phyloP scores from a whole-genome alignment of 2,113 vertebrate genomes.

The Alces alces region DNA sequence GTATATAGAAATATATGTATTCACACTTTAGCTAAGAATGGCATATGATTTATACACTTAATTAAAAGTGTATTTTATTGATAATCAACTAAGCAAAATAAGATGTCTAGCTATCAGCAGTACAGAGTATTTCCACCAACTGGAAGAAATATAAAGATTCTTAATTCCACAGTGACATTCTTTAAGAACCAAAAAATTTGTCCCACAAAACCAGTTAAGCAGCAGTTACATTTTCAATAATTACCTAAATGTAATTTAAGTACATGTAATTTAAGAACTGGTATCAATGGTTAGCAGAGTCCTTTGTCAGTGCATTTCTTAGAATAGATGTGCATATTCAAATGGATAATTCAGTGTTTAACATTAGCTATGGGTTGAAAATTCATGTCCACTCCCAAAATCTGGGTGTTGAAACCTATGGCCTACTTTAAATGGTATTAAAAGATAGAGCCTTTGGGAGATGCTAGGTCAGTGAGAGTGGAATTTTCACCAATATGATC shows the following conservation, averaged over 20 bases:
- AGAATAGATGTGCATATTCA: not conserved
- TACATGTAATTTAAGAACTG: no score
- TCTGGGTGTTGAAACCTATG: no score
- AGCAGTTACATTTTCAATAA: not conserved
- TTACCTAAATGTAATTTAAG: not conserved
- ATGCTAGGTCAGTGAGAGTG: not conserved
- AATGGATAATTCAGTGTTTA: not conserved
- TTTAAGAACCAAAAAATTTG: not conserved
- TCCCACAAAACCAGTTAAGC: not conserved
- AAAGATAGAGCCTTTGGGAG: not conserved
- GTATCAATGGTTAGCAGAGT: fast-evolving
- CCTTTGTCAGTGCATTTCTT: not conserved
- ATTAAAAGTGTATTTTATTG: not conserved
- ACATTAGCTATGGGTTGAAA: not conserved
- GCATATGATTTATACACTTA: not conserved
- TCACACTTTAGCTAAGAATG: not conserved
- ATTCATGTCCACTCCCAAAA: not conserved
- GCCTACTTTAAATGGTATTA: not conserved
- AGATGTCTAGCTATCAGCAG: not conserved
- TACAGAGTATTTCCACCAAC: not conserved
- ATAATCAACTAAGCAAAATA: not conserved
- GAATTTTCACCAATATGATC: not conserved
- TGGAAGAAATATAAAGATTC: not conserved
- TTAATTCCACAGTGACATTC: not conserved
- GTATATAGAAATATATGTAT: not conserved